Evolutionary conservation across 2,797 vertebrate species (phyloP).

Genomic region (Clarias laeviceps): DNA sequence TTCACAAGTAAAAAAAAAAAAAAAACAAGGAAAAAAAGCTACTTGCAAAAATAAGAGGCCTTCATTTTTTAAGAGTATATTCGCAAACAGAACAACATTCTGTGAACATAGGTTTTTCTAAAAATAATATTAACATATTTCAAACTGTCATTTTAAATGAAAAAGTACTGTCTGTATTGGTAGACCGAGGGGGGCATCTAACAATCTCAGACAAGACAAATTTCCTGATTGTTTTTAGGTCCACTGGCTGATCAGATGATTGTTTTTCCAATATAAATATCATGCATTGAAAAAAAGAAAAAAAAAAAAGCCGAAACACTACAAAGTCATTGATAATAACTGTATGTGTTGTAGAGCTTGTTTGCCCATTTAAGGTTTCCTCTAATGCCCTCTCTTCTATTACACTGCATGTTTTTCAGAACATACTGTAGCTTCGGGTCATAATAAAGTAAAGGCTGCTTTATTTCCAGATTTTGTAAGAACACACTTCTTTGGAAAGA

Average conservation of each 20-base stretch:
- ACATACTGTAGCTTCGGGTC: background rate
- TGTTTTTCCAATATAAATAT: slow-evolving; percentile 15
- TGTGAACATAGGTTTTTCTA: slow-evolving; percentile 1
- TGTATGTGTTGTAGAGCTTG: background rate
- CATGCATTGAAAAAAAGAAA: slow-evolving; percentile 19
- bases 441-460: slow-evolving; percentile 7
- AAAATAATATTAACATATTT: background rate
- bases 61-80: slow-evolving; percentile 37
- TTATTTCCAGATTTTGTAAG: slow-evolving; percentile 31
- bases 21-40: slow-evolving; percentile 21
- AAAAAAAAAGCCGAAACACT: background rate
- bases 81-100: slow-evolving; percentile 22
- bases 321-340: background rate
- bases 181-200: background rate
- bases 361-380: slow-evolving; percentile 10
- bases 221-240: background rate
- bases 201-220: background rate
- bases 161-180: slow-evolving; percentile 11
- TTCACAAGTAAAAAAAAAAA: slow-evolving; percentile 54
- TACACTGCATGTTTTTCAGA: background rate
- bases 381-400: slow-evolving; percentile 10
- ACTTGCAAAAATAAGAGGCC: slow-evolving; percentile 15
- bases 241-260: background rate
- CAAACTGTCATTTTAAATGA: background rate
- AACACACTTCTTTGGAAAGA: slow-evolving; percentile 26